Percentiles rank a stretch among this genome's conserved stretches.
These are phyloP conservation scores for Oithona nana DNA, from an alignment of 2,888 invertebrate species.

Conservation along the genomic window DNA sequence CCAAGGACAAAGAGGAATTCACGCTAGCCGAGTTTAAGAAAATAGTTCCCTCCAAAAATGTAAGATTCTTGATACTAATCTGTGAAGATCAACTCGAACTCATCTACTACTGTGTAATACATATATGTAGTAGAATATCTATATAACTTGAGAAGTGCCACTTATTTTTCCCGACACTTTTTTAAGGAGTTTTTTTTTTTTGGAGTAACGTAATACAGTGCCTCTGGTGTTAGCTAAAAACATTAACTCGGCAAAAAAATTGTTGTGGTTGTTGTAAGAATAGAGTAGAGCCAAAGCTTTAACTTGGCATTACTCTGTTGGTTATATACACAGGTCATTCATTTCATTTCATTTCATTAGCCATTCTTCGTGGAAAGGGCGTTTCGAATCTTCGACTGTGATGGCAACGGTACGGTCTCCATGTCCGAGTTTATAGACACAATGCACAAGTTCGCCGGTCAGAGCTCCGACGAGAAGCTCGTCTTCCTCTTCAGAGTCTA, in stretches of 20 bases:
- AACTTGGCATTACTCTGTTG: neutral
- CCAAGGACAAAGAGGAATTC: constrained; percentile 59
- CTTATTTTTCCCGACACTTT: too few relatives aligned
- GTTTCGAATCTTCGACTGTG: constrained; percentile 82
- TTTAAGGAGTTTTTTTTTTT: too few relatives aligned
- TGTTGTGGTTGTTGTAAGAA: too few relatives aligned
- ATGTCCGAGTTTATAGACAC: constrained; percentile 75
- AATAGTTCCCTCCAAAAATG: constrained; percentile 76
- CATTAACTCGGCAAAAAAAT: too few relatives aligned
- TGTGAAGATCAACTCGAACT: too few relatives aligned
- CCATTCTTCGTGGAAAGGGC: constrained; percentile 83
- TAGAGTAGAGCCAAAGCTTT: too few relatives aligned
- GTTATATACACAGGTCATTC: neutral
- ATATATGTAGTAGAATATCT: too few relatives aligned
- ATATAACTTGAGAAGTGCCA: too few relatives aligned
- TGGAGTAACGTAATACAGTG: too few relatives aligned
- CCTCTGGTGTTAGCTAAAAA: too few relatives aligned
- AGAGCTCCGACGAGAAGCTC: constrained; percentile 74
- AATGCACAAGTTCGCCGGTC: constrained; percentile 72
- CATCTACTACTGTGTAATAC: too few relatives aligned
- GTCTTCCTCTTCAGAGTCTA: constrained; percentile 81
- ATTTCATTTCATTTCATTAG: constrained; percentile 33
- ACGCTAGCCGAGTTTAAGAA: constrained; percentile 64
- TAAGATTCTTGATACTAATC: constrained; percentile 29
- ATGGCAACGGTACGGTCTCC: constrained; percentile 73